Conservation (phyloP, 2,888 invertebrate genomes). For the Trichogramma dendrolimi region DNA sequence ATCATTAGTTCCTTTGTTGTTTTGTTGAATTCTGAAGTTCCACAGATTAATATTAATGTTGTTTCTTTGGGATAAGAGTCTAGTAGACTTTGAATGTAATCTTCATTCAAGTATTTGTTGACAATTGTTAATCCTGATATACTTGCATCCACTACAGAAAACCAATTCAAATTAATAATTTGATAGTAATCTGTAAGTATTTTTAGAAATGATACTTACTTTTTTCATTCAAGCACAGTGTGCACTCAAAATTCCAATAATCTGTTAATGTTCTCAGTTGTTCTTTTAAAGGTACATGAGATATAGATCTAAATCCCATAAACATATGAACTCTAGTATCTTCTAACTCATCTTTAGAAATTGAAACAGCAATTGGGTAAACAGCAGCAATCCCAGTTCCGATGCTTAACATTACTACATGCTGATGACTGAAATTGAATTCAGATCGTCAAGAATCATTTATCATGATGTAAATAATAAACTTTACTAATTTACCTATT, state of each 20-base stretch:
- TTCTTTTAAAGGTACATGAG: slow-evolving; percentile 40
- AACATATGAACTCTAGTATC: slow-evolving; percentile 42
- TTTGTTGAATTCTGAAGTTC: slow-evolving; percentile 40
- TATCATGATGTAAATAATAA: background rate
- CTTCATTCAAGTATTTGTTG: slow-evolving; percentile 33
- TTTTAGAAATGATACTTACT: slow-evolving; percentile 26
- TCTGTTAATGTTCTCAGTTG: slow-evolving; percentile 41
- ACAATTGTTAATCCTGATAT: slow-evolving; percentile 38
- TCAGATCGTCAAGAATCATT: slow-evolving; percentile 5
- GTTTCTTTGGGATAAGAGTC: slow-evolving; percentile 25
- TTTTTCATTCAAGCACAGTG: slow-evolving; percentile 39
- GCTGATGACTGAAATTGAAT: slow-evolving; percentile 36
- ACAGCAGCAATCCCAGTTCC: slow-evolving; percentile 47
- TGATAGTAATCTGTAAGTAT: slow-evolving; percentile 2
- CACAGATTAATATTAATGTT: slow-evolving; percentile 46
- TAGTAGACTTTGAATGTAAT: slow-evolving; percentile 30
- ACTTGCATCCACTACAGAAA: slow-evolving; percentile 32
- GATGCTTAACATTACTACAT: slow-evolving; percentile 44
- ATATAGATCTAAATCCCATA: slow-evolving; percentile 40
- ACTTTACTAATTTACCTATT: slow-evolving; percentile 38
- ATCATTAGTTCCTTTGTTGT: too few species aligned
- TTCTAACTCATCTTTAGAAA: slow-evolving; percentile 42
- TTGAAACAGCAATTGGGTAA: slow-evolving; percentile 42
- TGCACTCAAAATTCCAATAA: slow-evolving; percentile 48
- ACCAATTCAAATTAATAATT: slow-evolving; percentile 6